Evolutionary conservation across 2,113 vertebrate species (phyloP).

Genomic region (Catharus bicknelli): DNA sequence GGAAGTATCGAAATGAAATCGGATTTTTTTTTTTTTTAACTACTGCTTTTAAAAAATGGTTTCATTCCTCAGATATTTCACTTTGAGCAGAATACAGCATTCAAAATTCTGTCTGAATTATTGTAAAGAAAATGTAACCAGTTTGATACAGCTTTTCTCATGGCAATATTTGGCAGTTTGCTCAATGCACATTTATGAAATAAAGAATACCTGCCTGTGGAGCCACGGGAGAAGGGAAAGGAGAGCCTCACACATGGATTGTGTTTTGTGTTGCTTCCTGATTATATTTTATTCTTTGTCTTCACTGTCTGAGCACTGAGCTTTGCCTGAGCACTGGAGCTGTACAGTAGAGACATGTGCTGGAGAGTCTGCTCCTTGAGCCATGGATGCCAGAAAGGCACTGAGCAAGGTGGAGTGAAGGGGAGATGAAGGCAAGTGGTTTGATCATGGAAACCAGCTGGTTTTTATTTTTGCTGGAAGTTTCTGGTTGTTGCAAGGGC

Average conservation of each 20-base stretch:
- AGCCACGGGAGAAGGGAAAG: background rate
- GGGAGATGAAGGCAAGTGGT: background rate
- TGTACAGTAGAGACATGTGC: background rate
- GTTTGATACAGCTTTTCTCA: background rate
- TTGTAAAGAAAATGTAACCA: background rate
- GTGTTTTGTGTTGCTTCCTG: background rate
- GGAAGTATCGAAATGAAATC: background rate
- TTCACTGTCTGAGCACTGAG: background rate
- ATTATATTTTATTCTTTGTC: background rate
- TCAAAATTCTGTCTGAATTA: background rate
- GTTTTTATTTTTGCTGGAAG: background rate
- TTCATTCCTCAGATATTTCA: background rate
- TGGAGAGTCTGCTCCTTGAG: background rate
- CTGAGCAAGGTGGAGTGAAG: background rate
- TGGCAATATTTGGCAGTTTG: background rate
- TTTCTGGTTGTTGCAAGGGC: background rate
- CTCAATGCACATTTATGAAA: background rate
- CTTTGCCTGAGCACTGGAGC: background rate
- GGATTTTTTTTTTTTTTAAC: background rate
- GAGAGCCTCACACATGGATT: background rate
- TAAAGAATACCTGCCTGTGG: background rate
- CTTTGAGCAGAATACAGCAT: background rate
- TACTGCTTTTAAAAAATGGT: background rate
- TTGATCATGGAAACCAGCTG: background rate
- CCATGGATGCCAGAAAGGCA: background rate